Percentiles rank a stretch among this genome's conserved stretches.
Evolutionary conservation across 2,113 vertebrate genomes (phyloP).

Genomic region (Typhlomys cinereus): DNA sequence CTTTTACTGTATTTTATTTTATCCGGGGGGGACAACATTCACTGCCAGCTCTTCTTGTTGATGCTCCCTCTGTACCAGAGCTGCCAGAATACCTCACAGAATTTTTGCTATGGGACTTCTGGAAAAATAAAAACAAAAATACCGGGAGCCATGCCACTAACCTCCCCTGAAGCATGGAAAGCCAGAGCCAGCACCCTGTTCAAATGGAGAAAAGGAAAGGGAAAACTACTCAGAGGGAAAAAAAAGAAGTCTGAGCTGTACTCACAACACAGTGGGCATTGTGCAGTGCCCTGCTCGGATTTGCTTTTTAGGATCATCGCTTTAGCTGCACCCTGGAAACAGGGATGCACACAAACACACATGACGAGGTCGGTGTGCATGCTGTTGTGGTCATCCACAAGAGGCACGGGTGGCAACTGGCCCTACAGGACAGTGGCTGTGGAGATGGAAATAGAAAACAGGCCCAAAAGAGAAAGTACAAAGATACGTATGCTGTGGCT

Average conservation of each 20-base stretch:
- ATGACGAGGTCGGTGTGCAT: neutral
- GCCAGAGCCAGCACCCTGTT: neutral
- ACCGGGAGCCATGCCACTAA: neutral
- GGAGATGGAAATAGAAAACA: neutral
- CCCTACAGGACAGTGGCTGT: neutral
- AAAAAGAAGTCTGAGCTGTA: neutral
- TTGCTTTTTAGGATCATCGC: neutral
- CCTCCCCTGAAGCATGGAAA: neutral
- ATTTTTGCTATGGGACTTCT: neutral
- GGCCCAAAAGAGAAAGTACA: neutral
- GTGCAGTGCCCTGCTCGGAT: neutral
- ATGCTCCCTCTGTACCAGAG: neutral
- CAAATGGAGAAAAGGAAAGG: neutral
- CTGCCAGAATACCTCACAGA: conserved; percentile 8
- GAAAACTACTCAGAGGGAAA: neutral
- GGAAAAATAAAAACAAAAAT: conserved; percentile 34
- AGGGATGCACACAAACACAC: neutral
- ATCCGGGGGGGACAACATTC: neutral
- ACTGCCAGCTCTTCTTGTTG: neutral
- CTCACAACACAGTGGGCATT: neutral
- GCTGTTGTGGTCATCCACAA: neutral
- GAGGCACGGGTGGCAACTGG: neutral
- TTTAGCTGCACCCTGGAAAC: neutral
- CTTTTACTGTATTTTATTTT: conserved; percentile 13
- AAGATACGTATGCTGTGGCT: neutral